phyloP scores from a whole-genome alignment of 2,113 vertebrate species.

The Platycercus adscitus region DNA sequence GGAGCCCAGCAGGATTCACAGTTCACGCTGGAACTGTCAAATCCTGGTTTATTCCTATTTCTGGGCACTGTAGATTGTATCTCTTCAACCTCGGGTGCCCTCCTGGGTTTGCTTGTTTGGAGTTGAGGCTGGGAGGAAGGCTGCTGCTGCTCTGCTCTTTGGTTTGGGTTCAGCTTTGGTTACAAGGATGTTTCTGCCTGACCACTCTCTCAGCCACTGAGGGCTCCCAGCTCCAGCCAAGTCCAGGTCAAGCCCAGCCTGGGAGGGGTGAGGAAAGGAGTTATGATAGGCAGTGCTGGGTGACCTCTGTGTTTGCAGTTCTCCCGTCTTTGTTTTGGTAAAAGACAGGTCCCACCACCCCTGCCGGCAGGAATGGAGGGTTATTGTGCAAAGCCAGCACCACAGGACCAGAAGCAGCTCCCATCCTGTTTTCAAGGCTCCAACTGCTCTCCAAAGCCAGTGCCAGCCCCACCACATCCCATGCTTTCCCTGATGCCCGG shows the following conservation, averaged over 20 bases:
- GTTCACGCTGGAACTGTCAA: not conserved
- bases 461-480: rapidly evolving
- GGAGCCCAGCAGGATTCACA: not conserved
- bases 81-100: not conserved
- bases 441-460: not conserved
- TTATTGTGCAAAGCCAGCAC: not conserved
- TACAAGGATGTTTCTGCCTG: not conserved
- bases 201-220: not conserved
- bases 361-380: not conserved
- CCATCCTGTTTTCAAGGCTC: not conserved
- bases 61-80: rapidly evolving
- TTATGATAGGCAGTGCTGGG: not conserved
- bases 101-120: not conserved
- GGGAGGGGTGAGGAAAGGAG: not conserved
- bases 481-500: not conserved
- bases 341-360: not conserved
- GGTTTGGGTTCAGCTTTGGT: not conserved
- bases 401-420: not conserved
- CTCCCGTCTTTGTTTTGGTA: not conserved
- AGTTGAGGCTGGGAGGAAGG: not conserved
- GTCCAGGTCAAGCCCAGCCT: not conserved
- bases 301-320: not conserved
- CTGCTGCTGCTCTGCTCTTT: not conserved
- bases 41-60: not conserved
- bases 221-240: not conserved